phyloP scores from a whole-genome alignment of 2,797 vertebrate species.

The Carduelis carduelis region DNA sequence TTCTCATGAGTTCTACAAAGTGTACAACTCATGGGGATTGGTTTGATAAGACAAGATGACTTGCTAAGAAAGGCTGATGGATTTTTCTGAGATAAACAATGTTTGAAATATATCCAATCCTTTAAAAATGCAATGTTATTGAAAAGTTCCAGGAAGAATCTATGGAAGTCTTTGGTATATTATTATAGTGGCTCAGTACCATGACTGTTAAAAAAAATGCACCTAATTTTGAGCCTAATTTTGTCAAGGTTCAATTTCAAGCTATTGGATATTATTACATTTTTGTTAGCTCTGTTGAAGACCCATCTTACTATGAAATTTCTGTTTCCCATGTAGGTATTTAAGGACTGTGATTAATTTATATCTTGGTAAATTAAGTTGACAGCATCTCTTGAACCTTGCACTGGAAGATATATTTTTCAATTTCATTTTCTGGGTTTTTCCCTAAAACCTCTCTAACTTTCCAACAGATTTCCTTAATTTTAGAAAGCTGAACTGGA shows the following conservation, averaged over 20 bases:
- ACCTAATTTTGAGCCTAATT: not conserved
- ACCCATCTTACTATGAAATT: not conserved
- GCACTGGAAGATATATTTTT: not conserved
- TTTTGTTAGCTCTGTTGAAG: not conserved
- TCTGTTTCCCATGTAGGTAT: not conserved
- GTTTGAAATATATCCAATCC: not conserved
- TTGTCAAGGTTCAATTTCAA: slow-evolving; percentile 2
- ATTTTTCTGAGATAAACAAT: not conserved
- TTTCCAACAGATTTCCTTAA: not conserved
- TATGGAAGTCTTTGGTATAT: not conserved
- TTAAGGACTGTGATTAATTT: slow-evolving; percentile 5
- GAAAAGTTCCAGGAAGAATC: not conserved
- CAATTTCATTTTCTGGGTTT: not conserved
- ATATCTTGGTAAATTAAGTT: slow-evolving; percentile 11
- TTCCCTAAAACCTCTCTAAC: not conserved
- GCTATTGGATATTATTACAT: not conserved
- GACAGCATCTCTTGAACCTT: not conserved
- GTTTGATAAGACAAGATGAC: not conserved
- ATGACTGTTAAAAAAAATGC: not conserved
- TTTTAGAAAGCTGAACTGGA: not conserved
- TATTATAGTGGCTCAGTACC: not conserved
- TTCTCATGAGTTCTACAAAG: not conserved
- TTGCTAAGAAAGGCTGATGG: not conserved
- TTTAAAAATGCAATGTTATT: not conserved
- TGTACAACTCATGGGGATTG: not conserved